These are phyloP conservation scores for Trinorchestia longiramus DNA, from an alignment of 1,140 invertebrate genomes.

Conservation along the genomic window DNA sequence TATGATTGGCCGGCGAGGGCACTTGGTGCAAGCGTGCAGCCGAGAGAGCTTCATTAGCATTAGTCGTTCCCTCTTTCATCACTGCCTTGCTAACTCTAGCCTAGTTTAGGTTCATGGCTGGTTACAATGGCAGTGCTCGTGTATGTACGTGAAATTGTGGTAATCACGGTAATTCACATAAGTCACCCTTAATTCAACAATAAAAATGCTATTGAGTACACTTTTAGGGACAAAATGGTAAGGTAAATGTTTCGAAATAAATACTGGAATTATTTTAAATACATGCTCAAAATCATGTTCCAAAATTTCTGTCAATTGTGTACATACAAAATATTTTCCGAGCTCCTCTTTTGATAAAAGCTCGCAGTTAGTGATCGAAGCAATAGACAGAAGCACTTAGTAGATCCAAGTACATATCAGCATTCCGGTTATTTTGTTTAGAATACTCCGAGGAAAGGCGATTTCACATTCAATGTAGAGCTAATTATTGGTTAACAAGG, in stretches of 20 bases:
- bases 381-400: not conserved
- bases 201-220: not conserved
- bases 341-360: not conserved
- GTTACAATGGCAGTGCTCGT: not conserved
- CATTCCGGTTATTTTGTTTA: not conserved
- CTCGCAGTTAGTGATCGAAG: not conserved
- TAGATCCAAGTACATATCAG: not conserved
- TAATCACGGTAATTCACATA: not conserved
- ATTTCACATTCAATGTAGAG: no score
- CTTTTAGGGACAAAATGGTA: not conserved
- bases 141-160: not conserved
- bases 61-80: not conserved
- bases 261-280: not conserved
- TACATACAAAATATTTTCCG: not conserved
- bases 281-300: not conserved
- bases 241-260: not conserved
- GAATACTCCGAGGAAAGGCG: not conserved
- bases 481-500: no score
- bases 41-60: not conserved
- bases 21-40: not conserved
- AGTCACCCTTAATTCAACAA: not conserved
- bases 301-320: not conserved
- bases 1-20: no score
- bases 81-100: not conserved
- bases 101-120: not conserved